These are phyloP conservation scores for Carassius gibelio DNA, from an alignment of 2,113 vertebrate species.

Conservation along the genomic window DNA sequence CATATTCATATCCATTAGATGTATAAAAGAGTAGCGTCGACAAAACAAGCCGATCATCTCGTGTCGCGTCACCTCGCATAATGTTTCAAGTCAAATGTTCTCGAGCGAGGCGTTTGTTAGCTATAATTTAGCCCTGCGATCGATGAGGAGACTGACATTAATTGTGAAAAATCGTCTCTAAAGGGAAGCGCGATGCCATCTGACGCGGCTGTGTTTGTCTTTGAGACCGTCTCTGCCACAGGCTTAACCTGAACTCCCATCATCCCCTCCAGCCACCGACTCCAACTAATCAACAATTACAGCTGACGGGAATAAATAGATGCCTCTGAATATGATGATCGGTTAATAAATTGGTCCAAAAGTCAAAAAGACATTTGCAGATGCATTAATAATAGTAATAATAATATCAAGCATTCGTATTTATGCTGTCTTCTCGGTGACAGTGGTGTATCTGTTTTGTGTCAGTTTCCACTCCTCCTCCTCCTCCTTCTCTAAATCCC, in stretches of 20 bases:
- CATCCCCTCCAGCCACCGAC: background rate
- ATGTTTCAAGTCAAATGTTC: constrained; percentile 43
- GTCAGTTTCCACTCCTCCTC: constrained; percentile 64
- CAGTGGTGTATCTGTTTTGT: constrained; percentile 69
- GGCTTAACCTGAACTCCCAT: constrained; percentile 25
- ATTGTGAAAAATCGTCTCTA: constrained; percentile 39
- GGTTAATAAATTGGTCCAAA: constrained; percentile 5
- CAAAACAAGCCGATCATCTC: constrained; percentile 46
- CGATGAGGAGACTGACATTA: constrained; percentile 38
- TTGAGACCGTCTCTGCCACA: constrained; percentile 10
- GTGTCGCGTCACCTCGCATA: constrained; percentile 35
- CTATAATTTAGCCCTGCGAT: constrained; percentile 42
- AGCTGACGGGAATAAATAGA: constrained; percentile 28
- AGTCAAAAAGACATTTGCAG: background rate
- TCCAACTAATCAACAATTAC: constrained; percentile 34
- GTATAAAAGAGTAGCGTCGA: constrained; percentile 21
- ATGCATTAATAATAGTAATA: background rate
- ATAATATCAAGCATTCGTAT: constrained; percentile 29
- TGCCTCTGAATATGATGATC: constrained; percentile 16
- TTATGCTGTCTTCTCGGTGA: constrained; percentile 46
- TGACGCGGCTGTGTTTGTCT: constrained; percentile 24
- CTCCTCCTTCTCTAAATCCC: constrained; percentile 39
- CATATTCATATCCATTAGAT: constrained; percentile 53
- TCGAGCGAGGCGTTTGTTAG: constrained; percentile 61
- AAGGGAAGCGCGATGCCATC: background rate